phyloP scores from a whole-genome alignment of 2,113 vertebrate genomes.

The Bos indicus region DNA sequence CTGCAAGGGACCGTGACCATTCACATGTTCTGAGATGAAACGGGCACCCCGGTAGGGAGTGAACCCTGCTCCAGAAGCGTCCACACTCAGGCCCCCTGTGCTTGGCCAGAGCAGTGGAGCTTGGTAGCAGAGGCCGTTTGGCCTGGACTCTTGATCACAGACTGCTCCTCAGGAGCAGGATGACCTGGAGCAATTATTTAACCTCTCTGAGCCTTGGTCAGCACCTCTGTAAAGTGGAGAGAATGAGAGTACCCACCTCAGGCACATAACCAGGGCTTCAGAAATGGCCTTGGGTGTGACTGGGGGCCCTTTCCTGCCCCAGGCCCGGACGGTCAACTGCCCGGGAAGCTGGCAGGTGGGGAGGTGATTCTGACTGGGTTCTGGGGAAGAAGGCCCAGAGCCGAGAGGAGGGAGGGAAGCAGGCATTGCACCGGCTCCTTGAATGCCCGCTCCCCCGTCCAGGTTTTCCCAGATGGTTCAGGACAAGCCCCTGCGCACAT shows the following conservation, averaged over 20 bases:
- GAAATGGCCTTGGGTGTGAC: neutral
- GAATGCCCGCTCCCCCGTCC: accelerated
- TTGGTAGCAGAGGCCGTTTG: accelerated
- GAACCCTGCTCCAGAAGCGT: neutral
- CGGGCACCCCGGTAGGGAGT: accelerated
- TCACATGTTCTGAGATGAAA: accelerated
- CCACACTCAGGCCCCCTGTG: neutral
- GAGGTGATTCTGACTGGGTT: neutral
- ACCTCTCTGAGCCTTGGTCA: neutral
- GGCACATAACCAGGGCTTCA: neutral
- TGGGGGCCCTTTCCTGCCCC: neutral
- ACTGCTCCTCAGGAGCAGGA: neutral
- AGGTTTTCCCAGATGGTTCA: conserved; percentile 92
- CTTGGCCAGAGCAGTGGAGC: neutral
- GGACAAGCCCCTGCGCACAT: conserved; percentile 87
- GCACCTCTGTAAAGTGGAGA: neutral
- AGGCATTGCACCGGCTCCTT: accelerated
- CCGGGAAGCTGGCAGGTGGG: neutral
- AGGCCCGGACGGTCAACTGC: neutral
- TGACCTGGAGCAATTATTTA: neutral
- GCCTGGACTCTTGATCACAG: neutral
- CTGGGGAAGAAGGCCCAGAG: neutral
- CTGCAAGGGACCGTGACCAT: neutral
- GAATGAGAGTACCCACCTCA: neutral
- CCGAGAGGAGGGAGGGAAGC: neutral